Percentiles rank a stretch among this genome's conserved stretches.
phyloP scores from a whole-genome alignment of 2,113 vertebrate genomes.

The Nestor notabilis region DNA sequence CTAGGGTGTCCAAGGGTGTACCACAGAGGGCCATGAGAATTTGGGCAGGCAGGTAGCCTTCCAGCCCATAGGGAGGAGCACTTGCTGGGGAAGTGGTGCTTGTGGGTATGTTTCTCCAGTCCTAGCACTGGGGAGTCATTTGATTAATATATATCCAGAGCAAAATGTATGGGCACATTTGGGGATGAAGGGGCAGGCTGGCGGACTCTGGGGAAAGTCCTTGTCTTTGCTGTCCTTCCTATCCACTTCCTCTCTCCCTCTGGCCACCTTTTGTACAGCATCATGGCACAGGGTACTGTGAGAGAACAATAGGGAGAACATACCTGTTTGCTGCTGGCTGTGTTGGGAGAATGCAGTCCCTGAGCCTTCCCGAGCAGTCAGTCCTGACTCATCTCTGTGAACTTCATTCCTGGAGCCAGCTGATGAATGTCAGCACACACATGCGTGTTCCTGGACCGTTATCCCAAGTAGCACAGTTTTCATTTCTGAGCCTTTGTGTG shows the following conservation, averaged over 20 bases:
- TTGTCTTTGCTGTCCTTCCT: not conserved
- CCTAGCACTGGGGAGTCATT: not conserved
- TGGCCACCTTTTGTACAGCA: not conserved
- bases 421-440: not conserved
- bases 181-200: not conserved
- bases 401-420: not conserved
- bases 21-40: not conserved
- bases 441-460: not conserved
- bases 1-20: not conserved
- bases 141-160: not conserved
- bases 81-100: not conserved
- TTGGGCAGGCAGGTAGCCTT: not conserved
- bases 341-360: rapidly evolving
- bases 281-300: not conserved
- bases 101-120: rapidly evolving
- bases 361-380: not conserved
- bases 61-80: rapidly evolving
- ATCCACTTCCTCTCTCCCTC: not conserved
- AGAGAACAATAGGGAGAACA: not conserved
- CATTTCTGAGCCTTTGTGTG: not conserved
- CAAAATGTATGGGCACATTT: not conserved
- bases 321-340: not conserved
- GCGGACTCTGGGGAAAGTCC: not conserved
- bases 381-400: not conserved
- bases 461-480: not conserved